Percentiles rank a stretch among this genome's conserved stretches.
Conservation (phyloP, 2,888 invertebrate species). For the Sarcophaga caerulescens region DNA sequence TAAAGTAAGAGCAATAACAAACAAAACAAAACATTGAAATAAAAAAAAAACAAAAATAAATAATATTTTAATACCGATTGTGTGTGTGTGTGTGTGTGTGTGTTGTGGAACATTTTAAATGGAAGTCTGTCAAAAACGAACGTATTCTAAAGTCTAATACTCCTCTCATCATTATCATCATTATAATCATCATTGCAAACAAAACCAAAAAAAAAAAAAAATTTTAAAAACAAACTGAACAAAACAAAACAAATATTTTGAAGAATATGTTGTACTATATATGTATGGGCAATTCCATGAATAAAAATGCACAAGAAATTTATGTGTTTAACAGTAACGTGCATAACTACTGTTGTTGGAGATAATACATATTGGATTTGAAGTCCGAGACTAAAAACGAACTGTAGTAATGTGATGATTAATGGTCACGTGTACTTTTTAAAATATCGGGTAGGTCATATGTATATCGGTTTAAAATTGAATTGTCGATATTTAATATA, state of each 20-base stretch:
- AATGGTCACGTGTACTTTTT: too few species aligned
- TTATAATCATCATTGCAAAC: constrained; percentile 25
- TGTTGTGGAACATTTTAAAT: not conserved
- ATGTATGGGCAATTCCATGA: too few species aligned
- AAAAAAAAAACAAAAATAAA: constrained; percentile 29
- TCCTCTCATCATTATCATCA: constrained; percentile 55
- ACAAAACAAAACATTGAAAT: constrained; percentile 53
- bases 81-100: not conserved
- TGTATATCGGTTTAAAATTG: too few species aligned
- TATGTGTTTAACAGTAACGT: too few species aligned
- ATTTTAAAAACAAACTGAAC: not conserved
- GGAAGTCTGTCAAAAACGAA: constrained; percentile 9
- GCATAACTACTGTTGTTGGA: too few species aligned
- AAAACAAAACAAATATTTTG: not conserved
- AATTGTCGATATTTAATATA: too few species aligned
- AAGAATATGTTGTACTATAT: too few species aligned
- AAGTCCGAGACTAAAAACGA: too few species aligned
- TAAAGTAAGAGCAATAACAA: constrained; percentile 38
- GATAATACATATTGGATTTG: too few species aligned
- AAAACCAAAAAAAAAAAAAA: not conserved
- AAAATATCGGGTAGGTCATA: too few species aligned
- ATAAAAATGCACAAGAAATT: too few species aligned
- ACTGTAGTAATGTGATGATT: too few species aligned
- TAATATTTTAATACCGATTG: not conserved
- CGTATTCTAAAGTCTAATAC: constrained; percentile 59